Base-by-base conservation (phyloP, 2,113 vertebrate genomes). In the Delphinus delphis region DNA sequence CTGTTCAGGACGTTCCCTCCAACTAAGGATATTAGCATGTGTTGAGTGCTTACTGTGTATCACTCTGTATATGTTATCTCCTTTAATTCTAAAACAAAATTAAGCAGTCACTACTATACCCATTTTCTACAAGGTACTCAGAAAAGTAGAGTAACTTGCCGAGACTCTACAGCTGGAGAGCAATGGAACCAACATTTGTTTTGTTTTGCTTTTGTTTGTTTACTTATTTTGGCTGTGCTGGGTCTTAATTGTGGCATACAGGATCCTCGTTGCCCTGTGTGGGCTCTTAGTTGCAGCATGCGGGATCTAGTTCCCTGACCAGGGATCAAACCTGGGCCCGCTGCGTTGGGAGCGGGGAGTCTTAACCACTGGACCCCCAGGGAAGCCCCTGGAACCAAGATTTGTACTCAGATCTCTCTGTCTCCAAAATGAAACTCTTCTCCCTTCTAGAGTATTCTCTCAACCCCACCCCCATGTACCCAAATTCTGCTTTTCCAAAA, bases 401-500 rank as follows among this genome's bases (percentile, higher is more conserved):
- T 85, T 55, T 55, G 71, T 94, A 93, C n/a, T 5, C 67, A 79
- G 11, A 60, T 77, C n/a, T 76, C 2, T 63, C 55, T 89, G n/a
- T 26, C 50, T 93, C 44, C 36, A 80, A 94, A 86, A 58, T 31
- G 36, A 83, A 88, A 41, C 10, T 53, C 13, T 65, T 68, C 68
- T 85, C 47, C 38, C 17, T 41, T 71, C 41, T 25, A 44, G 25
- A 14, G 20, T 68, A 50, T 80, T 87, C 36, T 89, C 73, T 14
- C 68, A 12, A 5, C 8, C 55, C n/a, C 18, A 9, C 7, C 8
- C 55, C n/a, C 38, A 6, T 12, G 3, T 70, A 74, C 44, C 44
- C 55, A 88, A 97, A 92, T 91, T 89, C 62, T 67, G 47, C 31
- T 25, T 89, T 92, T 89, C 50, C 31, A 91, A 88, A 97, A 31